A percentile compares a stretch with the other conserved stretches of the same genome.
Conservation (phyloP, 1,140 invertebrate genomes). For the Drosophila dunni region DNA sequence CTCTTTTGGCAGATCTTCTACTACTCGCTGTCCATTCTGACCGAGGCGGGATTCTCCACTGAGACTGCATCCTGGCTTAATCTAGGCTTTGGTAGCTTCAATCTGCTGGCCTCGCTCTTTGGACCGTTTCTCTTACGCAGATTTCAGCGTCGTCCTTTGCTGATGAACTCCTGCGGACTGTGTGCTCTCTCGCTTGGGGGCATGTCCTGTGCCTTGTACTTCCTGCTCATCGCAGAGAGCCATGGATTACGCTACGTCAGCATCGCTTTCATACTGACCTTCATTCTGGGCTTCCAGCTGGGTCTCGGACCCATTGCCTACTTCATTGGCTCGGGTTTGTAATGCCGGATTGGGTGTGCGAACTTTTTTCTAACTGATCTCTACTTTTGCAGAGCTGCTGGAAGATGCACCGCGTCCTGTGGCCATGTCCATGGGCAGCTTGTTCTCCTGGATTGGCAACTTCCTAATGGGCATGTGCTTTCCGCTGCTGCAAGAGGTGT, state of each 20-base stretch:
- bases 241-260: conserved; percentile 87
- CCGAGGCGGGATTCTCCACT: conserved; percentile 86
- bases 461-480: conserved; percentile 93
- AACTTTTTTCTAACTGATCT: neutral
- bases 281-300: conserved; percentile 92
- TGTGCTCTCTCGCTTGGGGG: conserved; percentile 85
- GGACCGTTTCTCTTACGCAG: conserved; percentile 86
- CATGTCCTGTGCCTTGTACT: conserved; percentile 86
- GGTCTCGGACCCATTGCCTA: conserved; percentile 94
- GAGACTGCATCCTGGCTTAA: conserved; percentile 87
- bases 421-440: conserved; percentile 94
- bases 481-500: conserved; percentile 86
- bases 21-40: conserved; percentile 90
- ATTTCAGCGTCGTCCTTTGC: conserved; percentile 86
- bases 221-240: conserved; percentile 86
- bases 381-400: conserved; percentile 89
- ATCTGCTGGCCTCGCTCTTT: conserved; percentile 88
- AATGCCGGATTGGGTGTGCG: too few species aligned
- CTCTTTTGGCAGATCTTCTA: conserved; percentile 88
- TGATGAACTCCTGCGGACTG: conserved; percentile 86
- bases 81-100: conserved; percentile 88
- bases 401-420: conserved; percentile 92
- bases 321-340: conserved; percentile 87
- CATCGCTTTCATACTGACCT: conserved; percentile 87
- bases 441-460: conserved; percentile 95